Conservation (phyloP, 1,140 invertebrate species). For the Drusus annulatus region DNA sequence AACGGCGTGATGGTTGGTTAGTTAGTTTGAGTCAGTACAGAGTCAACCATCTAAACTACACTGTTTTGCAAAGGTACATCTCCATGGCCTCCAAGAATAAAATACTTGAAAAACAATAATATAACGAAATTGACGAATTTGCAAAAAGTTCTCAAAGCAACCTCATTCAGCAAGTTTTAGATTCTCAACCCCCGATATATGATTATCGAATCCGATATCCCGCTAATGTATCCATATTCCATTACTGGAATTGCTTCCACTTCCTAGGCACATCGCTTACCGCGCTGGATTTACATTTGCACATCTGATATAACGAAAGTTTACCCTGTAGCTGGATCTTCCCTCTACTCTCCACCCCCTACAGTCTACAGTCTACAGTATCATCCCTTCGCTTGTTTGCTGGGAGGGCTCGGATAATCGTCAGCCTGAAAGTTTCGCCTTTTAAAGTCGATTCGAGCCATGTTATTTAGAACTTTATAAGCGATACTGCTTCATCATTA, state of each 20-base stretch:
- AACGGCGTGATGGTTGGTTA: no score
- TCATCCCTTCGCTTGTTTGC: neutral
- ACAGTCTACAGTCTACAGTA: neutral
- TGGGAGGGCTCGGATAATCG: conserved; percentile 11
- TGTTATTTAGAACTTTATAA: conserved; percentile 21
- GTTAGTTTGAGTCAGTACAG: no score
- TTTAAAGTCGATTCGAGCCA: neutral
- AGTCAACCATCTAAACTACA: no score
- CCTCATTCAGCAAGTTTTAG: neutral
- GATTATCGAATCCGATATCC: neutral
- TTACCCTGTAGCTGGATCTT: neutral
- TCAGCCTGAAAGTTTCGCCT: conserved; percentile 4
- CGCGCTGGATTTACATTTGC: conserved; percentile 21
- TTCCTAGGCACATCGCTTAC: neutral
- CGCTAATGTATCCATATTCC: conserved; percentile 26
- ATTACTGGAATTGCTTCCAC: conserved; percentile 25
- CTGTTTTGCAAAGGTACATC: no score
- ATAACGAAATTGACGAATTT: neutral
- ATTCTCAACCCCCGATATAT: neutral
- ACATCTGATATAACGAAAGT: conserved; percentile 30
- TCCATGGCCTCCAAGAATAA: no score
- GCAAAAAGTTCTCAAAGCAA: neutral
- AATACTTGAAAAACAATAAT: no score
- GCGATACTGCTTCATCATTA: neutral
- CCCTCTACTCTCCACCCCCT: neutral